These are phyloP conservation scores for Ptychodera flava DNA, from an alignment of 35 echinoderm and acorn worm species.

Conservation along the genomic window DNA sequence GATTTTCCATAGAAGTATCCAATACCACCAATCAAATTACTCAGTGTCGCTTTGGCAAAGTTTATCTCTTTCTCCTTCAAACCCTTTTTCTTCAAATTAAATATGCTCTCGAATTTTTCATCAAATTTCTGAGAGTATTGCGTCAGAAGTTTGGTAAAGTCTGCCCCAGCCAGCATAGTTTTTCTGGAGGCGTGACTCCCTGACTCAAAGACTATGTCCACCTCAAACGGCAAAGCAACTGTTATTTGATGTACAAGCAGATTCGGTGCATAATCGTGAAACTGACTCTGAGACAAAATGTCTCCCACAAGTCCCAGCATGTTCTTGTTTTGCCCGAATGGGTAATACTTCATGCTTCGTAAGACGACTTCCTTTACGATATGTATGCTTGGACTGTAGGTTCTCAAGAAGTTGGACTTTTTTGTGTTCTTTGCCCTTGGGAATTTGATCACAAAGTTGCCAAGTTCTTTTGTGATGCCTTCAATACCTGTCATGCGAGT, in stretches of 20 bases:
- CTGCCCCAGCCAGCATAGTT: slow-evolving; percentile 26
- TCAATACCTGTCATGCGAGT: slow-evolving; percentile 46
- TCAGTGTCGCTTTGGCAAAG: slow-evolving; percentile 78
- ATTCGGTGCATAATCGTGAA: slow-evolving; percentile 58
- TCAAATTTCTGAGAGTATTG: slow-evolving; percentile 53
- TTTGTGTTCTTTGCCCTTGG: slow-evolving; percentile 40
- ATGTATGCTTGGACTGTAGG: slow-evolving; percentile 74
- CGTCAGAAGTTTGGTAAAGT: slow-evolving; percentile 46
- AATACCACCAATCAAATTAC: slow-evolving; percentile 87
- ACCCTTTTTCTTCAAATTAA: slow-evolving; percentile 60
- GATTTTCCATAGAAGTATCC: slow-evolving; percentile 89
- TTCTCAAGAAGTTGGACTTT: slow-evolving; percentile 58
- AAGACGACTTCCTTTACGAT: slow-evolving; percentile 63
- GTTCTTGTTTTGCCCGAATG: slow-evolving; percentile 41
- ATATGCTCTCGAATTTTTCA: slow-evolving; percentile 59
- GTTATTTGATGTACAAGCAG: slow-evolving; percentile 90
- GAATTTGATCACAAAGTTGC: slow-evolving; percentile 74
- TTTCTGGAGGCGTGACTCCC: slow-evolving; percentile 34
- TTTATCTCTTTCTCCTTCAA: slow-evolving; percentile 46
- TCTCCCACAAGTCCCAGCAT: slow-evolving; percentile 74
- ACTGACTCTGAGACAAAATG: slow-evolving; percentile 36
- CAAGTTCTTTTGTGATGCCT: slow-evolving; percentile 68
- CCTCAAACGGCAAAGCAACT: slow-evolving; percentile 69
- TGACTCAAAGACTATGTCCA: slow-evolving; percentile 94
- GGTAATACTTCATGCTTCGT: slow-evolving; percentile 40